Percentiles rank a stretch among this genome's conserved stretches.
Evolutionary conservation across 2,113 vertebrate species (phyloP).

Genomic region (Okapia johnstoni): DNA sequence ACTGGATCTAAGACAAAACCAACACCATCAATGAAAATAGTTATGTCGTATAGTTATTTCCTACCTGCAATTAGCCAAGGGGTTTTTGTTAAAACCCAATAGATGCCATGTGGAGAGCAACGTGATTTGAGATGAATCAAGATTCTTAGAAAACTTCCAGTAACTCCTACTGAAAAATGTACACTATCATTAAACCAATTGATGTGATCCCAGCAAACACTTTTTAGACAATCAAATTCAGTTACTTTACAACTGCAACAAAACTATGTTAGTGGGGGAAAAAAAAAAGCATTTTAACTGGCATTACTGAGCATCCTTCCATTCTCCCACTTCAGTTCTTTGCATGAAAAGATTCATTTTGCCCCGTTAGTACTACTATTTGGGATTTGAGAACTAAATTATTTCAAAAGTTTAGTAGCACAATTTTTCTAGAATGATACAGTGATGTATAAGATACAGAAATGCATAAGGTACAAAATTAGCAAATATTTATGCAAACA

Average conservation of each 20-base stretch:
- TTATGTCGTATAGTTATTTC: neutral
- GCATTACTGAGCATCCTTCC: neutral
- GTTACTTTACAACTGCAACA: constrained; percentile 32
- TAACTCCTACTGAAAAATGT: constrained; percentile 34
- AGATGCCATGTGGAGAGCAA: constrained; percentile 1
- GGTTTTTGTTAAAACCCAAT: constrained; percentile 39
- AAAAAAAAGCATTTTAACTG: neutral
- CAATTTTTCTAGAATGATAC: neutral
- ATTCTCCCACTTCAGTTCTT: constrained; percentile 42
- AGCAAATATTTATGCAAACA: neutral
- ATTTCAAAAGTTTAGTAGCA: neutral
- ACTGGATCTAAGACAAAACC: constrained; percentile 15
- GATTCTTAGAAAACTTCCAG: constrained; percentile 28
- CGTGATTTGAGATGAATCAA: constrained; percentile 13
- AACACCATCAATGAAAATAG: constrained; percentile 4
- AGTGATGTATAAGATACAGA: neutral
- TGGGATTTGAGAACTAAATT: constrained; percentile 14
- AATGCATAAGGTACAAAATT: neutral
- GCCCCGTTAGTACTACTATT: neutral
- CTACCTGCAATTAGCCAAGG: constrained; percentile 3
- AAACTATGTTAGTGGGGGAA: neutral
- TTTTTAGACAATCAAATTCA: constrained; percentile 16
- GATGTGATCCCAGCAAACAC: neutral
- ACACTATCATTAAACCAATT: constrained; percentile 42
- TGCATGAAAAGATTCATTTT: constrained; percentile 43